Base-by-base conservation (phyloP, 2,888 invertebrate genomes). In the Chrysopilus asiliformis region DNA sequence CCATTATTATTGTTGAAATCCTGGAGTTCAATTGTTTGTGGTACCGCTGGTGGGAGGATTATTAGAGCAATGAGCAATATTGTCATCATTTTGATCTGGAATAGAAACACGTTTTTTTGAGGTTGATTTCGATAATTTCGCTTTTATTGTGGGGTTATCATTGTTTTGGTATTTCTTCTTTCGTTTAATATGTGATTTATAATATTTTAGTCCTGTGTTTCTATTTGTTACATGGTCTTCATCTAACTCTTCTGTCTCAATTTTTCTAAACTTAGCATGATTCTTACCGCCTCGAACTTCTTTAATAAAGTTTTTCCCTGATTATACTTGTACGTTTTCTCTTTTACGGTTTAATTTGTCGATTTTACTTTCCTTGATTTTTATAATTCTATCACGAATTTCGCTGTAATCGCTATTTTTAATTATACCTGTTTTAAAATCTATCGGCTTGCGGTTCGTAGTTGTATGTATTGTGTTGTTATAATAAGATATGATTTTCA, bases 271-370 rank as follows among this genome's bases (percentile, higher is more conserved):
- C 20, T 36, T 36, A 4, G 36, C 10, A 30, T 35, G 28, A 17
- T 35, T 35, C 18, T 35, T 35, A 14, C 35, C 35, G 15, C 35
- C 35, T 12, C 35, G 8, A 17, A 29, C 15, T 29, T 35, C 35
- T 35, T 35, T 35, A 7, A 35, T 35, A 17, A 35, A 35, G 16
- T 36, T 36, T 17, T 17, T 13, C 13, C 36, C 36, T 18, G 15
- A 9, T 30, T 36, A n/a, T n/a, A n/a, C n/a, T n/a, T n/a, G n/a
- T n/a, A n/a, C n/a, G n/a, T n/a, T n/a, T n/a, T 27, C n/a, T 6
- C n/a, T n/a, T n/a, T n/a, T n/a, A n/a, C n/a, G n/a, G n/a, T n/a
- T n/a, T 30, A 30, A 8, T 9, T 9, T 9, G 4, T 30, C 6
- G 15, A n/a, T 16, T 16, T 30, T 7, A 8, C 15, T 30, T 30